These are phyloP conservation scores for Brachionus paranguensis DNA, from an alignment of 1,140 invertebrate genomes.

Conservation along the genomic window DNA sequence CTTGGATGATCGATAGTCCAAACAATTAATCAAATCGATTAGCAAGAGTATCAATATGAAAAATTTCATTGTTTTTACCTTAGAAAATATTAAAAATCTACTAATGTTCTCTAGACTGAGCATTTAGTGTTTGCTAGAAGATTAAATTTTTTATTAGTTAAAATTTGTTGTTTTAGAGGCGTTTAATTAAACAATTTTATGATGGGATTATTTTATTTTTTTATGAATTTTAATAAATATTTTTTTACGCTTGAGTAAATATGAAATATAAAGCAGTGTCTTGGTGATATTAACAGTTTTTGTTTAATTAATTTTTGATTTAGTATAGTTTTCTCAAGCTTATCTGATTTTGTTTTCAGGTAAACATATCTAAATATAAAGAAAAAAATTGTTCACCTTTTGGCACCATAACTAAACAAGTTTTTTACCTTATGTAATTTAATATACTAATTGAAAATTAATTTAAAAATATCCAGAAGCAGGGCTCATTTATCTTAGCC, in stretches of 20 bases:
- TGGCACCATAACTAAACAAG: neutral
- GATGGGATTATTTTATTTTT: slow-evolving; percentile 10
- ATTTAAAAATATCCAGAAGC: neutral
- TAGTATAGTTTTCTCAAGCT: neutral
- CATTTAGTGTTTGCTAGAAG: neutral
- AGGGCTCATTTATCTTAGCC: neutral
- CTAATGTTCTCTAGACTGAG: neutral
- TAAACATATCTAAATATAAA: neutral
- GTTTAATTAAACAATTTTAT: slow-evolving; percentile 17
- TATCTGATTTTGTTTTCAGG: neutral
- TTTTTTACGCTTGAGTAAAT: slow-evolving; percentile 13
- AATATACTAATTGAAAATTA: neutral
- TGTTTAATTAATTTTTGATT: neutral
- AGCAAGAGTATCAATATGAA: neutral
- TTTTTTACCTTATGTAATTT: neutral
- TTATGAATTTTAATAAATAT: neutral
- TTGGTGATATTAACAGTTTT: neutral
- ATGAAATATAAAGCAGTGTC: neutral
- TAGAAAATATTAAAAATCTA: neutral
- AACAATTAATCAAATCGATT: neutral
- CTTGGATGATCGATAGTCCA: neutral
- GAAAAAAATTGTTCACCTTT: neutral
- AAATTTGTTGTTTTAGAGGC: neutral
- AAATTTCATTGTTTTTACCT: slow-evolving; percentile 1
- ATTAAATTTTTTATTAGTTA: neutral